These are phyloP conservation scores for Mythimna pallens DNA, from an alignment of 2,888 invertebrate genomes.

Conservation along the genomic window DNA sequence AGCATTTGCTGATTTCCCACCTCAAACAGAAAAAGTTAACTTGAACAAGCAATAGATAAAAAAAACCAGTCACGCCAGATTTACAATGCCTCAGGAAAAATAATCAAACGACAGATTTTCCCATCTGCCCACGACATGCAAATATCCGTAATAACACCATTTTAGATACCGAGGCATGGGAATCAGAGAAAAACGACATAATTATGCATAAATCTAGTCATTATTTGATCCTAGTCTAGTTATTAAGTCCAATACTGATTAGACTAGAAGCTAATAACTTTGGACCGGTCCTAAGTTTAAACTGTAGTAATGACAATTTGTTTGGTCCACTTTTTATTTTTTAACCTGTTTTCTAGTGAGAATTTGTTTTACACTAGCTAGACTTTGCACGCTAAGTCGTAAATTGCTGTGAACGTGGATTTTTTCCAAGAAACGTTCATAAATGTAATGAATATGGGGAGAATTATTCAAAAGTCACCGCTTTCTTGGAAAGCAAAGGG, in stretches of 20 bases:
- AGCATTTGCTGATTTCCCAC: too few relatives aligned
- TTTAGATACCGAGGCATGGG: slow-evolving; percentile 22
- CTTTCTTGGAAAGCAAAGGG: too few relatives aligned
- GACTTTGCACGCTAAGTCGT: slow-evolving; percentile 24
- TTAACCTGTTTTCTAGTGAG: slow-evolving; percentile 16
- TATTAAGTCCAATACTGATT: slow-evolving; percentile 41
- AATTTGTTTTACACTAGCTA: slow-evolving; percentile 1
- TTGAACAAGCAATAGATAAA: background rate
- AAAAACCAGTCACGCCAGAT: background rate
- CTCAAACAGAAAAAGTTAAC: background rate
- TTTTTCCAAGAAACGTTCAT: slow-evolving; percentile 23
- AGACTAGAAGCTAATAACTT: slow-evolving; percentile 31
- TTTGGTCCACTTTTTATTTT: slow-evolving; percentile 25
- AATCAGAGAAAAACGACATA: slow-evolving; percentile 42
- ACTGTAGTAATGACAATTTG: slow-evolving; percentile 38
- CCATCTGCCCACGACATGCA: slow-evolving; percentile 21
- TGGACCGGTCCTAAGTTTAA: slow-evolving; percentile 41
- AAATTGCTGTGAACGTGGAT: slow-evolving; percentile 27
- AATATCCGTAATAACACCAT: slow-evolving; percentile 32
- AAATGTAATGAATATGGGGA: background rate
- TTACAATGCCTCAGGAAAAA: background rate
- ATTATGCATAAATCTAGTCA: slow-evolving; percentile 45
- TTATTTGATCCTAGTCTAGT: slow-evolving; percentile 22
- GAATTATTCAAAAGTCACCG: background rate
- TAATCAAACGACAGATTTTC: background rate